phyloP scores from a whole-genome alignment of 2,888 invertebrate genomes.

The Drosophila seclusa region DNA sequence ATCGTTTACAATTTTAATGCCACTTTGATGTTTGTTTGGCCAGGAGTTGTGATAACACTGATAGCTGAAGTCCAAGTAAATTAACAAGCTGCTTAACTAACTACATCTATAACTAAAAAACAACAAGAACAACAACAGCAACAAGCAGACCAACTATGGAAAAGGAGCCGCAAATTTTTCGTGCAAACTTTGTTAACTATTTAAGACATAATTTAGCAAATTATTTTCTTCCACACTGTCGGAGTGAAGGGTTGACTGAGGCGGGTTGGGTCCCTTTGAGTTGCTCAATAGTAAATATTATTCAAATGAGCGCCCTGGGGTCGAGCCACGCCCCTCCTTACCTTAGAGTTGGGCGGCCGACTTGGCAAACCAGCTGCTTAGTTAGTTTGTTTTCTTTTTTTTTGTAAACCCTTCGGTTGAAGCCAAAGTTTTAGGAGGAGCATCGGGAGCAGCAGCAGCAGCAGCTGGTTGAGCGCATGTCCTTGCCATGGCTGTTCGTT shows the following conservation, averaged over 20 bases:
- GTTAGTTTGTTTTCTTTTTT: slow-evolving; percentile 5
- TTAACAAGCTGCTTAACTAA: slow-evolving; percentile 55
- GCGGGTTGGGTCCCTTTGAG: not conserved
- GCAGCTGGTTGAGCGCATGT: slow-evolving; percentile 54
- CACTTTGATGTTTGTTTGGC: slow-evolving; percentile 45
- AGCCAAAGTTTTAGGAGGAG: slow-evolving; percentile 51
- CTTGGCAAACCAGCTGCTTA: slow-evolving; percentile 44
- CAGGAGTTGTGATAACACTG: slow-evolving; percentile 25
- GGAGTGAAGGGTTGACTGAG: slow-evolving; percentile 3
- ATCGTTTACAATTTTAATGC: slow-evolving; percentile 52
- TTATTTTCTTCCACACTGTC: slow-evolving; percentile 70
- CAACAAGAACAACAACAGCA: not conserved
- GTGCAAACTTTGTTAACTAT: slow-evolving; percentile 77
- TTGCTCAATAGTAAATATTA: slow-evolving; percentile 73
- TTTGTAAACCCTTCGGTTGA: slow-evolving; percentile 29
- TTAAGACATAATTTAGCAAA: slow-evolving; percentile 80
- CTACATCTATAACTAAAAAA: not conserved
- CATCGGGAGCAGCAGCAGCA: slow-evolving; percentile 12
- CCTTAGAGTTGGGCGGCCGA: slow-evolving; percentile 14
- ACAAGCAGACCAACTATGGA: slow-evolving; percentile 21
- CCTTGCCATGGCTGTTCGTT: slow-evolving; percentile 71
- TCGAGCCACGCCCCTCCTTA: slow-evolving; percentile 30
- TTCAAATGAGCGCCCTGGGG: slow-evolving; percentile 72
- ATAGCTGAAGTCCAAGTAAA: slow-evolving; percentile 40
- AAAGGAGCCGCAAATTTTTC: slow-evolving; percentile 55